phyloP scores from a whole-genome alignment of 2,113 vertebrate genomes.

The Turdus rufiventris region DNA sequence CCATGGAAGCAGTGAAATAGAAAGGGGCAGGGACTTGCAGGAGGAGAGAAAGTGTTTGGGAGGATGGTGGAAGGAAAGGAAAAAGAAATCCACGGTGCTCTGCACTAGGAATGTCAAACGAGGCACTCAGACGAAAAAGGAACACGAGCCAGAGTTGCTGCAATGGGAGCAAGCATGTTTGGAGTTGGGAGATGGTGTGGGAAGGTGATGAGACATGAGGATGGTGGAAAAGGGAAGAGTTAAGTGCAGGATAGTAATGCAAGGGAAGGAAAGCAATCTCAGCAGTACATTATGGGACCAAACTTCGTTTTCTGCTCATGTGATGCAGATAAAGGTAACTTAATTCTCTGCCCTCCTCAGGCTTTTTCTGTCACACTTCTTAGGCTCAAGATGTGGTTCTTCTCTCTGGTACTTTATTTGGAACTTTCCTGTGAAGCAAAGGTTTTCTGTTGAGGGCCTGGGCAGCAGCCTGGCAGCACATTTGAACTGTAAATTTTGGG shows the following conservation, averaged over 20 bases:
- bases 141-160: neutral
- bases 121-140: fast-evolving
- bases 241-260: neutral
- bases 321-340: neutral
- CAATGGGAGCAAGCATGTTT: neutral
- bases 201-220: neutral
- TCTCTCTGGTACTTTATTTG: fast-evolving
- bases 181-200: neutral
- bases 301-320: neutral
- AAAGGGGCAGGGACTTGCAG: neutral
- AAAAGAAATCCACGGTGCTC: neutral
- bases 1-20: neutral
- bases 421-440: neutral
- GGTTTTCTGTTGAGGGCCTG: neutral
- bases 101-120: neutral
- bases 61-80: neutral
- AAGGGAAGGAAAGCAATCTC: neutral
- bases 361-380: neutral
- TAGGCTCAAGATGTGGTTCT: neutral
- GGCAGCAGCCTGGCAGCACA: neutral
- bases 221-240: neutral
- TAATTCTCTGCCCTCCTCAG: neutral
- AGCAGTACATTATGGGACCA: neutral
- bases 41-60: neutral
- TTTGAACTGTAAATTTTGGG: neutral